Evolutionary conservation across 2,113 vertebrate species (phyloP).

Genomic region (Agapornis roseicollis): DNA sequence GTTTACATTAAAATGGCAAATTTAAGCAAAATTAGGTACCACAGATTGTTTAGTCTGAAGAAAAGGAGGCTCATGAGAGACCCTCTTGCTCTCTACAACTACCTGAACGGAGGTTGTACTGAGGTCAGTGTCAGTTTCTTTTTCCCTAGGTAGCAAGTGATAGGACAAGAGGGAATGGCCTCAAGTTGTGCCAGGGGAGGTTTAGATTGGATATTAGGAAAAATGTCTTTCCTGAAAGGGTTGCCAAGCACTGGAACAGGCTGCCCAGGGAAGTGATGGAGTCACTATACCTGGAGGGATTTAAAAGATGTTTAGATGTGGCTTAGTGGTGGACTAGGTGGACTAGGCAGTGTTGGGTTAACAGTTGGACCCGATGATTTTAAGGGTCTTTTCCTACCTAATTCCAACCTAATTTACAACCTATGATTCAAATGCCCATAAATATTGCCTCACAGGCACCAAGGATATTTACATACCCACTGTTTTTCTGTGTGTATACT

Average conservation of each 20-base stretch:
- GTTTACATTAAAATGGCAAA: background rate
- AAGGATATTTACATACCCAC: background rate
- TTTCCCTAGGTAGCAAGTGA: background rate
- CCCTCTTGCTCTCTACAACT: background rate
- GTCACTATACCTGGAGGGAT: background rate
- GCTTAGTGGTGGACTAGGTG: background rate
- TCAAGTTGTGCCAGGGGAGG: background rate
- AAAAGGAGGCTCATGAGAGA: background rate
- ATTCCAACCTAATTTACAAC: background rate
- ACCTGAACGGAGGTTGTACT: background rate
- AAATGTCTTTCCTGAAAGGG: background rate
- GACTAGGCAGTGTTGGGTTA: background rate
- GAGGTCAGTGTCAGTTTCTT: background rate
- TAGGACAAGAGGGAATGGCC: background rate
- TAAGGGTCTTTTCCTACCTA: background rate
- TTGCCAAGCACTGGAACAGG: background rate
- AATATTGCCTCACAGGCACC: background rate
- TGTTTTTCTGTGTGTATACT: background rate
- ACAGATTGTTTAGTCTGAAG: background rate
- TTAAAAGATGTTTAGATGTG: accelerated
- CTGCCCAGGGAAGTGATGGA: background rate
- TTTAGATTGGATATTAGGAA: background rate
- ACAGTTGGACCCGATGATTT: background rate
- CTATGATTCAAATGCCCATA: background rate
- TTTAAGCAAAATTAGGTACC: background rate